phyloP scores from a whole-genome alignment of 2,888 invertebrate genomes.

The Mesorhabditis spiculigera region DNA sequence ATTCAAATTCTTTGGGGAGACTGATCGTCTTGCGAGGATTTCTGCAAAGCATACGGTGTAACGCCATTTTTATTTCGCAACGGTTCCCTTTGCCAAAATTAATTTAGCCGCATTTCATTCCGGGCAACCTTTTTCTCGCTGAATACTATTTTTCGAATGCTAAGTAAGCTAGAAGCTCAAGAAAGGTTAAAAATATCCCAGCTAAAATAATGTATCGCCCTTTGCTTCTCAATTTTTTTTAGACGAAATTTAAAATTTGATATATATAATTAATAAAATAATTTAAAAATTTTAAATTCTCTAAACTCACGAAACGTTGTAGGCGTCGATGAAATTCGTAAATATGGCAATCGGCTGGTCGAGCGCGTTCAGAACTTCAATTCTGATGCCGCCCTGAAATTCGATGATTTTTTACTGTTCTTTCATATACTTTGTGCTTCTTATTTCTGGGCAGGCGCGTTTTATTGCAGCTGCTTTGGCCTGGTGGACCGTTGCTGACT shows the following conservation, averaged over 20 bases:
- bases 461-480: no score
- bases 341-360: conserved; percentile 80
- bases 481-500: no score
- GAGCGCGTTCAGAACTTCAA: conserved; percentile 79
- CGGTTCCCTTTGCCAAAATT: neutral
- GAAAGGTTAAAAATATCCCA: no score
- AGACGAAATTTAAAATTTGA: no score
- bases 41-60: conserved; percentile 64
- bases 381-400: conserved; percentile 81
- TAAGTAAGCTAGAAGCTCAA: neutral
- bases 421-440: neutral
- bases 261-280: no score
- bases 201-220: no score
- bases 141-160: neutral
- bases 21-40: conserved; percentile 78
- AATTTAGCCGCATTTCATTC: no score
- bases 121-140: neutral
- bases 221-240: no score
- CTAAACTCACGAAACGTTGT: conserved; percentile 32
- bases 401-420: neutral
- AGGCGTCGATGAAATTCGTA: conserved; percentile 62
- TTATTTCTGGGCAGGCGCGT: no score
- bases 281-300: no score
- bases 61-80: neutral
- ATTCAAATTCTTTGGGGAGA: conserved; percentile 78